A percentile compares a stretch with the other conserved stretches of the same genome.
Conservation (phyloP, 2,113 vertebrate species). For the Syngnathus floridae region DNA sequence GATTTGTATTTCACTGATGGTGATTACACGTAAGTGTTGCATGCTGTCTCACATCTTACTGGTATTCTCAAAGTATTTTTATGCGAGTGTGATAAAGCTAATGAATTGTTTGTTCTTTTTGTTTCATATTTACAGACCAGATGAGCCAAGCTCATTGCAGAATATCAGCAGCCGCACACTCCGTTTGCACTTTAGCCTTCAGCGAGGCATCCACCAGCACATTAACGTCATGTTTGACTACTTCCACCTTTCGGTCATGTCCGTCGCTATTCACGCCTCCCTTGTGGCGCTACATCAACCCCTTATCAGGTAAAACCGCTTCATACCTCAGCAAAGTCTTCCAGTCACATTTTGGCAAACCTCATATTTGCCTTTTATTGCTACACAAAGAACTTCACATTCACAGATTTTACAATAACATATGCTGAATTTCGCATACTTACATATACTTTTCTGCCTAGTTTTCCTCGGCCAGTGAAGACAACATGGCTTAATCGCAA, state of each 20-base stretch:
- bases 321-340: neutral
- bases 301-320: slow-evolving; percentile 84
- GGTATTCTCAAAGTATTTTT: slow-evolving; percentile 13
- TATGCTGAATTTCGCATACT: neutral
- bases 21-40: slow-evolving; percentile 90
- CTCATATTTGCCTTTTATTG: neutral
- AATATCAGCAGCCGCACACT: slow-evolving; percentile 92
- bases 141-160: slow-evolving; percentile 85
- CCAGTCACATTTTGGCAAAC: neutral
- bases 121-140: slow-evolving; percentile 69
- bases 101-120: slow-evolving; percentile 11
- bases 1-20: slow-evolving; percentile 96
- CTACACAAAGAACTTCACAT: neutral
- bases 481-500: slow-evolving; percentile 94
- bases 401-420: neutral
- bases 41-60: slow-evolving; percentile 4
- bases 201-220: slow-evolving; percentile 93
- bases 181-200: slow-evolving; percentile 93
- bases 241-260: slow-evolving; percentile 96
- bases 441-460: slow-evolving; percentile 22
- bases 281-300: slow-evolving; percentile 96
- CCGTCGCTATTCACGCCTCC: slow-evolving; percentile 88
- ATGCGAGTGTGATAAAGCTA: neutral
- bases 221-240: slow-evolving; percentile 99
- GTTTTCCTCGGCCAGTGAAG: slow-evolving; percentile 94